Evolutionary conservation across 1,140 invertebrate species (phyloP).

Genomic region (Apocrypta bakeri): DNA sequence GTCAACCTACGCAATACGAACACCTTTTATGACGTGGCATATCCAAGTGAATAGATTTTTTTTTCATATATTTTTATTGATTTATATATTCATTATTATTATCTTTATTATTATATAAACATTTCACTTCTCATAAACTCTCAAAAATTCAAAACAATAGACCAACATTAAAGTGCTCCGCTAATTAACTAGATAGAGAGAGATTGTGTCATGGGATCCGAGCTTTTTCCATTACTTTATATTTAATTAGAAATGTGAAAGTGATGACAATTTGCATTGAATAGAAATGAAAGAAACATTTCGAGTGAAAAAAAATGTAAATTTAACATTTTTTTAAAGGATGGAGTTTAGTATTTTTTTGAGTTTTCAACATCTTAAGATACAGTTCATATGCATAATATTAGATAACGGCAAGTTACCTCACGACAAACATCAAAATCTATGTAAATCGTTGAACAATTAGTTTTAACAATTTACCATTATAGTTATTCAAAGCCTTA

Average conservation of each 20-base stretch:
- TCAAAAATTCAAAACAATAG: slow-evolving; percentile 31
- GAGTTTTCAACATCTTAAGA: background rate
- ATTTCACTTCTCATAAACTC: slow-evolving; percentile 37
- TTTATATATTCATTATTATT: background rate
- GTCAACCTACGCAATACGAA: slow-evolving; percentile 25
- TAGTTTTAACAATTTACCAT: slow-evolving; percentile 7
- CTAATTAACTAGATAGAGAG: slow-evolving; percentile 30
- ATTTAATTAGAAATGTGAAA: background rate
- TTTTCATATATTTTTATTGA: slow-evolving; percentile 17
- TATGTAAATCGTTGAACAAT: slow-evolving; percentile 28
- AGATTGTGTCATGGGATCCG: slow-evolving; percentile 28
- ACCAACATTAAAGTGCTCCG: slow-evolving; percentile 22
- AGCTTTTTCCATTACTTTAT: background rate
- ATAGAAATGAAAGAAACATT: background rate
- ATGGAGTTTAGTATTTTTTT: background rate
- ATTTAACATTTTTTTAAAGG: background rate
- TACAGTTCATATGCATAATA: slow-evolving; percentile 6
- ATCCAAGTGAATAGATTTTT: slow-evolving; percentile 31
- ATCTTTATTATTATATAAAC: slow-evolving; percentile 28
- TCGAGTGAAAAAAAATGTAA: slow-evolving; percentile 1
- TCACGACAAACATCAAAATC: slow-evolving; percentile 36
- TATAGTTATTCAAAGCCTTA: slow-evolving; percentile 9
- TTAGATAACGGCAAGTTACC: slow-evolving; percentile 16
- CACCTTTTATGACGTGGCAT: slow-evolving; percentile 19
- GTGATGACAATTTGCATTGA: background rate